Conservation (phyloP, 2,113 vertebrate genomes). For the Natator depressus region DNA sequence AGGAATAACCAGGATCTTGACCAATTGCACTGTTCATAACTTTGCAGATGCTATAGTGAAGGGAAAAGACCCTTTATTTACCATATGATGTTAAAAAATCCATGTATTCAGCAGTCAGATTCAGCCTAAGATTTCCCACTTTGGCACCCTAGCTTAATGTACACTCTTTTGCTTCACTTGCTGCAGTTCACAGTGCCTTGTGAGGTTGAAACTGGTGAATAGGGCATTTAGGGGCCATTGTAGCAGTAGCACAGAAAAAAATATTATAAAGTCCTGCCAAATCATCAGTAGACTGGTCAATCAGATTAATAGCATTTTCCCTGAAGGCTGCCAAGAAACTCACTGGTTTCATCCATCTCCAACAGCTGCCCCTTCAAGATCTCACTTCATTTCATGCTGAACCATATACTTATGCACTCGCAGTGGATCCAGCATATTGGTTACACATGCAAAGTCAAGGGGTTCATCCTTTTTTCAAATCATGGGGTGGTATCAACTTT, state of each 20-base stretch:
- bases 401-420: neutral
- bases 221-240: slow-evolving; percentile 16
- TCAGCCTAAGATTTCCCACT: neutral
- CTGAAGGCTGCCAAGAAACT: slow-evolving; percentile 17
- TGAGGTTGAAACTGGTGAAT: neutral
- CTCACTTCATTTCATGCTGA: neutral
- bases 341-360: slow-evolving; percentile 28
- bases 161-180: slow-evolving; percentile 21
- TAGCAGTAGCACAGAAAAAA: slow-evolving; percentile 10
- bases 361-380: neutral
- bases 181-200: neutral
- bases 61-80: neutral
- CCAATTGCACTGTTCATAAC: neutral
- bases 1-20: neutral
- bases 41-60: neutral
- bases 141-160: neutral
- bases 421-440: neutral
- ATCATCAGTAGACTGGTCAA: slow-evolving; percentile 15
- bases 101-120: accelerated
- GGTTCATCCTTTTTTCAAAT: neutral
- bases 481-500: neutral
- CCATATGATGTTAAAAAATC: neutral
- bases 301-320: slow-evolving; percentile 22
- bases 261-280: neutral
- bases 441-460: neutral